phyloP scores from a whole-genome alignment of 1,140 invertebrate genomes.

The Nixonia krombeini region DNA sequence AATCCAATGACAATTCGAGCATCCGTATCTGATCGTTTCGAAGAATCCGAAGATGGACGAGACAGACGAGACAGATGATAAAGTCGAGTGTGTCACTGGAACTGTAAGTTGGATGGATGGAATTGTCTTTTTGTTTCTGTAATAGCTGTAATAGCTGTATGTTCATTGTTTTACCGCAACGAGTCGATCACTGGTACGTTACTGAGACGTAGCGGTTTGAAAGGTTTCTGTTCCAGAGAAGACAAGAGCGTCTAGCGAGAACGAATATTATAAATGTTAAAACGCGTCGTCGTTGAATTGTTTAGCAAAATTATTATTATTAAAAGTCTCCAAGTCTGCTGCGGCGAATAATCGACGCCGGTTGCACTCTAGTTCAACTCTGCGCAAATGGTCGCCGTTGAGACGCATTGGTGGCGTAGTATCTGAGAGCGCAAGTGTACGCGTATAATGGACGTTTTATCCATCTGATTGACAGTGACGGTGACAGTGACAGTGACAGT shows the following conservation, averaged over 20 bases:
- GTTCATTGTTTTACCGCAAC: not conserved
- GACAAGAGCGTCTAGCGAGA: constrained; percentile 14
- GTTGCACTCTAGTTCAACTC: no score
- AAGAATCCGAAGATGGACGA: no score
- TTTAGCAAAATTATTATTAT: no score
- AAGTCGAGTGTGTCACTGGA: not conserved
- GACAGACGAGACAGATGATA: no score
- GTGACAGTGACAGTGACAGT: no score
- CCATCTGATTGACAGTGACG: constrained; percentile 41
- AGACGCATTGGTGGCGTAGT: no score
- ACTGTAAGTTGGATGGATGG: constrained; percentile 36
- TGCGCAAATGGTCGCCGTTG: no score
- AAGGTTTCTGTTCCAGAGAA: constrained; percentile 40
- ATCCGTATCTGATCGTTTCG: no score
- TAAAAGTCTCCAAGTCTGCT: no score
- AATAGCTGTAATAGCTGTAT: not conserved
- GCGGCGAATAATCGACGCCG: no score
- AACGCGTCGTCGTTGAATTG: no score
- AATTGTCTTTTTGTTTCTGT: constrained; percentile 6
- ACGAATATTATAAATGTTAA: constrained; percentile 9
- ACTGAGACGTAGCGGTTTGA: not conserved
- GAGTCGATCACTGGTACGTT: not conserved
- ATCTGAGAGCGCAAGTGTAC: no score
- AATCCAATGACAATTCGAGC: constrained; percentile 16
- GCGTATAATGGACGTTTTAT: constrained; percentile 21